phyloP scores from a whole-genome alignment of 2,797 vertebrate species.

The Benthosema pterotum region DNA sequence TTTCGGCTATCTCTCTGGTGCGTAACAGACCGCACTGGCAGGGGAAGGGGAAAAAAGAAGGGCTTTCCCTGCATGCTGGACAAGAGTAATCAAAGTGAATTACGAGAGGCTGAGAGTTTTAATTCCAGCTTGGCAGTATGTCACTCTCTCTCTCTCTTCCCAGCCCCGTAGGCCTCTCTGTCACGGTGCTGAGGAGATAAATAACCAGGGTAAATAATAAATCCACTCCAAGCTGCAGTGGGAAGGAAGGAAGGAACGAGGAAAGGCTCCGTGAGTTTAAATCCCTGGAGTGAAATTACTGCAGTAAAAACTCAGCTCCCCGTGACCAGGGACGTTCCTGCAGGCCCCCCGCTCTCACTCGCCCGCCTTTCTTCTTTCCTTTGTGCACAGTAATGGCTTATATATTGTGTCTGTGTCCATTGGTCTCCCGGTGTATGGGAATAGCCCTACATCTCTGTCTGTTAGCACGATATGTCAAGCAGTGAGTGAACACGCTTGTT shows the following conservation, averaged over 20 bases:
- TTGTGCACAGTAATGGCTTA: constrained; percentile 16
- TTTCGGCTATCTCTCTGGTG: not conserved
- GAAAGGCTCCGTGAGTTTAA: constrained; percentile 3
- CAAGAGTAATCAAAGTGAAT: constrained; percentile 49
- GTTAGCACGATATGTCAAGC: too few species aligned
- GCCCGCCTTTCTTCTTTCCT: constrained; percentile 24
- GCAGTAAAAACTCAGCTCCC: constrained; percentile 32
- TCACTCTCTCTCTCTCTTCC: constrained; percentile 35
- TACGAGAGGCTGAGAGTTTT: constrained; percentile 44
- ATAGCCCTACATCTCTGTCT: constrained; percentile 29
- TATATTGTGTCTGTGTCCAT: constrained; percentile 15
- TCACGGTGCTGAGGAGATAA: constrained; percentile 51
- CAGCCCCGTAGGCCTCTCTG: constrained; percentile 39
- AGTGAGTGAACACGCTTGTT: too few species aligned
- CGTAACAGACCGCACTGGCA: not conserved
- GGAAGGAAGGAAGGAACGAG: constrained; percentile 1
- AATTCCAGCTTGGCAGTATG: constrained; percentile 39
- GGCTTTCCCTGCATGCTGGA: not conserved
- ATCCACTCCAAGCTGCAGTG: constrained; percentile 47
- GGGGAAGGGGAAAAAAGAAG: not conserved
- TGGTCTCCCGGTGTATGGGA: constrained; percentile 33
- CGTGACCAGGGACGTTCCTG: constrained; percentile 34
- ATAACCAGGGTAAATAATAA: constrained; percentile 63
- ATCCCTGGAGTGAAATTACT: constrained; percentile 18
- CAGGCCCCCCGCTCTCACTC: not conserved